Percentiles rank a stretch among this genome's conserved stretches.
Evolutionary conservation across 2,888 invertebrate species (phyloP).

Genomic region (Pseudoips prasinana): DNA sequence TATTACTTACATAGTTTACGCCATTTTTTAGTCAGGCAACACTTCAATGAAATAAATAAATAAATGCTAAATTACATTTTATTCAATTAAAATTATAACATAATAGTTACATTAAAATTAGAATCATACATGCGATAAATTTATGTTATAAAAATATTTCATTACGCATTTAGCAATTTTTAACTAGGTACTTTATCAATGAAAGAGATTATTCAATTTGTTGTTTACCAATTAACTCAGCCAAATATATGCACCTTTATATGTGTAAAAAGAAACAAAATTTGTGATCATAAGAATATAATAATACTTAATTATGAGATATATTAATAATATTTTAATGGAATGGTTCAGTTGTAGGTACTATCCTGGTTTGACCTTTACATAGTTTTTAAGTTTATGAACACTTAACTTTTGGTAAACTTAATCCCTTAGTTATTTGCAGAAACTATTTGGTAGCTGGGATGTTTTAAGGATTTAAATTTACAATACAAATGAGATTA

Average conservation of each 20-base stretch:
- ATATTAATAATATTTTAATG: conserved; percentile 41
- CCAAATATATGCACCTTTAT: conserved; percentile 26
- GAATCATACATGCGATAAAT: conserved; percentile 68
- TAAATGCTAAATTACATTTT: conserved; percentile 70
- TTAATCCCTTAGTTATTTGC: conserved; percentile 25
- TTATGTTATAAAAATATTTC: conserved; percentile 75
- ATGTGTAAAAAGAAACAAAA: conserved; percentile 17
- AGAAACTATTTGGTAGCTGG: conserved; percentile 44
- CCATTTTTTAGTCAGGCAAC: conserved; percentile 31
- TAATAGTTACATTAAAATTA: conserved; percentile 59
- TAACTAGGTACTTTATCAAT: conserved; percentile 23
- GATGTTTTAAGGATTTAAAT: conserved; percentile 34
- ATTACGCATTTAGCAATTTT: conserved; percentile 48
- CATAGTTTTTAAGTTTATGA: conserved; percentile 42
- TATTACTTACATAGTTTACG: conserved; percentile 63
- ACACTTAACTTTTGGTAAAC: conserved; percentile 64
- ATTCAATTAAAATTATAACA: conserved; percentile 54
- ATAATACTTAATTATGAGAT: conserved; percentile 40
- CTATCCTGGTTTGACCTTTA: conserved; percentile 35
- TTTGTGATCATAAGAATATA: conserved; percentile 26
- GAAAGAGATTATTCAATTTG: conserved; percentile 27
- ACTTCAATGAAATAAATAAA: conserved; percentile 37
- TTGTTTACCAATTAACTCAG: conserved; percentile 16
- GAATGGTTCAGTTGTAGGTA: conserved; percentile 51
- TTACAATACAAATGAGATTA: conserved; percentile 63